Evolutionary conservation across 2,113 vertebrate genomes (phyloP), one percentile per base, ranked within the genome.

Genomic region (Dromas ardeola): DNA sequence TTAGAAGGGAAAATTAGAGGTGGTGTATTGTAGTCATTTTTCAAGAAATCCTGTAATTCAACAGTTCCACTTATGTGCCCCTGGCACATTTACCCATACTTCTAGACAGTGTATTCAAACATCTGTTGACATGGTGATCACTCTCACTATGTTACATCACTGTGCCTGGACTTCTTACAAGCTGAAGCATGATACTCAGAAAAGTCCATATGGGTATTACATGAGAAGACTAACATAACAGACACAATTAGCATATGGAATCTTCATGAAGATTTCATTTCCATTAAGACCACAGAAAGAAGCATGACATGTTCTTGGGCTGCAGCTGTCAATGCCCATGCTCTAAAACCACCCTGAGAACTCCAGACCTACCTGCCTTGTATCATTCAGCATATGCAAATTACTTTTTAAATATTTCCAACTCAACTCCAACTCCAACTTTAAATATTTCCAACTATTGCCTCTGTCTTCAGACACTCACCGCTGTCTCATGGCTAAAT

Each of bases 401-500:
- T 73, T n/a, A 58, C 22, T 80, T 67, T 53, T 4, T 22, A 86
- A 92, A 30, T 42, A 76, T 52, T 81, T 80, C 38, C 17, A 90
- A 62, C 50, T 58, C 45, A 45, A n/a, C n/a, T n/a, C n/a, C n/a
- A n/a, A n/a, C n/a, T n/a, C n/a, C n/a, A n/a, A n/a, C n/a, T 53
- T 4, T 22, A 86, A 92, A 30, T 42, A 76, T 52, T 81, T 80
- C 38, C 17, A 90, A 62, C 50, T 58, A 45, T n/a, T n/a, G 50
- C 74, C 40, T 55, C 62, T 77, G 36, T 49, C 42, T 55, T 88
- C 38, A 92, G 86, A 82, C 40, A 96, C 97, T 78, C 86, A 98
- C 99, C 98, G 98, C 72, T 99, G 99, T 78, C 98, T 98, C 88
- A 99, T 77, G 42, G 99, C 99, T 19, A 99, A 97, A 95, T 99